Base-by-base conservation (phyloP, 2,113 vertebrate species). In the Furnarius figulus region DNA sequence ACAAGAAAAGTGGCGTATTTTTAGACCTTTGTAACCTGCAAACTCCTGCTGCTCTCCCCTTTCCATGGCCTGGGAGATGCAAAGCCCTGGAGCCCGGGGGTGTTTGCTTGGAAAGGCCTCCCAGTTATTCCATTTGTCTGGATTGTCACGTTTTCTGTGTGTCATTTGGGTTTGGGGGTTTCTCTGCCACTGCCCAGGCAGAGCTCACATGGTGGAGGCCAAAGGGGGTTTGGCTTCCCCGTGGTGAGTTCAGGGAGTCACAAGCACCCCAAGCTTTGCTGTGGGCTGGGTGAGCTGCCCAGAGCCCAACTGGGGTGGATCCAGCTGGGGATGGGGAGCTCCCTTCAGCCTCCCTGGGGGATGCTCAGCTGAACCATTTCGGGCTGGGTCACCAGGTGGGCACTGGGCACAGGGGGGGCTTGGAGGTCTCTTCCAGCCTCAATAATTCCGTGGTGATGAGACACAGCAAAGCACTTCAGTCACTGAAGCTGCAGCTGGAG, bases 31-130 rank as follows among this genome's bases (percentile, higher is more conserved):
- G 16, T 42, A 42, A 93, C 93, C 65, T 62, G 80, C 81, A 82
- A 77, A 76, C 73, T 62, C 96, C 96, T 95, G 91, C 94, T 96
- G 97, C 94, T 97, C 67, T 93, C 50, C 67, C 72, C 71, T 23
- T 84, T 90, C 90, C 79, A 67, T 85, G 63, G 50, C 68, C 67
- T 58, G 25, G 87, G 90, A 89, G 92, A 93, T 93, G 85, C 85
- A 91, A 87, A 96, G 80, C 93, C 55, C 82, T 90, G 67, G 55
- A 81, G 56, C 66, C 67, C 10, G 3, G 58, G 59, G 80, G 79
- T 7, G n/a, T 85, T 92, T 93, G 76, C 9, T 55, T 88, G 75
- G 95, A 95, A 93, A 77, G 39, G 67, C 63, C 56, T 76, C 56
- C 81, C 40, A 6, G 71, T 76, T 52, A 7, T 87, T 72, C 82